Base-by-base conservation (phyloP, 2,888 invertebrate genomes). In the Ischnus inquisitorius region DNA sequence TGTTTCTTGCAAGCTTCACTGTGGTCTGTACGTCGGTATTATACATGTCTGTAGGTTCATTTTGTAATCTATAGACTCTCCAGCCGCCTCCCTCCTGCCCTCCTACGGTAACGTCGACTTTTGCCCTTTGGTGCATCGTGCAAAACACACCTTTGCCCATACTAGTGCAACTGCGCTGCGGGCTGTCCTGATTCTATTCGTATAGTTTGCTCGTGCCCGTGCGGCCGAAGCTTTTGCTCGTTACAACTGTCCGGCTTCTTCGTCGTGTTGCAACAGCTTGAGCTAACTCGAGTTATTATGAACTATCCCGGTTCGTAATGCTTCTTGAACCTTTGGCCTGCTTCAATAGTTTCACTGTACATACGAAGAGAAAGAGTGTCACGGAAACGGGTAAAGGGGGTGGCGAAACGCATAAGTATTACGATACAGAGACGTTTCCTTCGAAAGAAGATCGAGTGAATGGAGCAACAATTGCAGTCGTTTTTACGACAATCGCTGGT, bases 181-280 rank as follows among this genome's bases (percentile, higher is more conserved):
- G 62, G 68, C 28, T 75, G 43, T 78, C 43, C 51, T 54, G 22
- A 41, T 74, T 43, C 25, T 64, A 14, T 68, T 14, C 46, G 10
- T 39, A 43, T 22, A 51, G 34, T 65, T 65, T 25, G 57, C n/a
- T 16, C 16, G 54, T 69, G 28, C n/a, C n/a, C 39, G 34, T 57
- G 22, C 65, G 65, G 16, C 65, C 43, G 14, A 41, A 82, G 65
- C 79, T 83, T 83, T 76, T 79, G 76, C 83, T 79, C 65, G 41
- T 83, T 76, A 46, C 67, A 76, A 41, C 65, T 48, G 48, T 79
- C 60, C 75, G 28, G 69, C 39, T 65, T 67, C 48, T 54, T 41
- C 43, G 19, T 48, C 41, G 57, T 68, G 8, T 79, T 46, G 71
- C 46, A 46, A 12, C 69, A 65, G 64, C 76, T 71, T 41, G 10